A percentile compares a stretch with the other conserved stretches of the same genome.
Evolutionary conservation across 2,888 invertebrate species (phyloP).

Genomic region (Buathra laborator): DNA sequence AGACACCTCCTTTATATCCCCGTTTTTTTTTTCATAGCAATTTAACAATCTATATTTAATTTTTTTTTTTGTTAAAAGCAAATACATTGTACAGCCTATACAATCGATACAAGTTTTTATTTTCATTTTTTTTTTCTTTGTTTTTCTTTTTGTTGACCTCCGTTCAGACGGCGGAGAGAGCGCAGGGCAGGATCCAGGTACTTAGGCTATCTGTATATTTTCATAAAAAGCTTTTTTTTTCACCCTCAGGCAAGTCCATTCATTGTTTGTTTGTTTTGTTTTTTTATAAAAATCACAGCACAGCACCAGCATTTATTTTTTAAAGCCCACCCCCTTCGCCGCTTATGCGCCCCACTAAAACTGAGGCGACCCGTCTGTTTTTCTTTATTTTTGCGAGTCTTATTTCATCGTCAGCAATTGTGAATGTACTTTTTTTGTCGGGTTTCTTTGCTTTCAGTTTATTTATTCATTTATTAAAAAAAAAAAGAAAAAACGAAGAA

Average conservation of each 20-base stretch:
- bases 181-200: slow-evolving; percentile 82
- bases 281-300: slow-evolving; percentile 83
- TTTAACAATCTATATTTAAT: slow-evolving; percentile 74
- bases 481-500: slow-evolving; percentile 59
- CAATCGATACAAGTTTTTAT: slow-evolving; percentile 76
- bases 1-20: slow-evolving; percentile 70
- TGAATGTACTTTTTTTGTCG: slow-evolving; percentile 67
- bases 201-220: slow-evolving; percentile 83
- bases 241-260: slow-evolving; percentile 54
- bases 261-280: slow-evolving; percentile 62
- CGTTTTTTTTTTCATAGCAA: slow-evolving; percentile 57
- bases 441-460: slow-evolving; percentile 45
- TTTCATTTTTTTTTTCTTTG: slow-evolving; percentile 53
- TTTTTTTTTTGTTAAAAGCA: slow-evolving; percentile 73
- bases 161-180: slow-evolving; percentile 77
- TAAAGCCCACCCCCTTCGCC: slow-evolving; percentile 79
- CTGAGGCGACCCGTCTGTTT: slow-evolving; percentile 74
- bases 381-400: slow-evolving; percentile 52
- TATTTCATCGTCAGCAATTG: slow-evolving; percentile 65
- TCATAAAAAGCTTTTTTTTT: slow-evolving; percentile 77
- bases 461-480: slow-evolving; percentile 46
- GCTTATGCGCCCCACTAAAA: slow-evolving; percentile 78
- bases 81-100: slow-evolving; percentile 83
- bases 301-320: slow-evolving; percentile 82
- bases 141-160: slow-evolving; percentile 63